Evolutionary conservation across 2,113 vertebrate genomes (phyloP).

Genomic region (Hemicordylus capensis): DNA sequence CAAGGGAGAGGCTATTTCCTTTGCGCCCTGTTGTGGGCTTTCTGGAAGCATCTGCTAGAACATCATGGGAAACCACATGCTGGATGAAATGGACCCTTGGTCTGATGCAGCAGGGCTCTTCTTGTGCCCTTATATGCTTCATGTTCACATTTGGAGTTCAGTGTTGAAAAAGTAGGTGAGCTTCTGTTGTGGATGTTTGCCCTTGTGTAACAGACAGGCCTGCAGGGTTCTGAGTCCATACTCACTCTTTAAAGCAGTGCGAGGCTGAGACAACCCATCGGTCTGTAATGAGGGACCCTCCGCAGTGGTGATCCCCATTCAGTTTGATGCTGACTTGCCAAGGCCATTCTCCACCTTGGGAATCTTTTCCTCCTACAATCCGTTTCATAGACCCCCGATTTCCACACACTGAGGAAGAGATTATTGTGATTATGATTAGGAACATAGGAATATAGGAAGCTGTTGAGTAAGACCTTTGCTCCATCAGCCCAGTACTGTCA

Average conservation of each 20-base stretch:
- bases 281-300: slow-evolving; percentile 67
- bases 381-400: slow-evolving; percentile 45
- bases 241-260: slow-evolving; percentile 69
- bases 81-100: no score
- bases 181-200: background rate
- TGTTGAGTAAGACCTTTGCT: no score
- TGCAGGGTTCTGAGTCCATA: background rate
- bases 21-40: no score
- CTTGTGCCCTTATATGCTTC: no score
- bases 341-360: slow-evolving; percentile 67
- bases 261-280: slow-evolving; percentile 69
- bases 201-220: background rate
- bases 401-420: slow-evolving; percentile 56
- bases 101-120: no score
- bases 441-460: no score
- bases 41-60: no score
- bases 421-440: background rate
- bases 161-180: background rate
- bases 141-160: no score
- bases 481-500: no score
- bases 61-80: no score
- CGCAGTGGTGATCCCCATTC: slow-evolving; percentile 63
- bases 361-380: slow-evolving; percentile 60
- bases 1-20: no score
- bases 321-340: slow-evolving; percentile 75